These are phyloP conservation scores for Zaprionus kolodkinae DNA, from an alignment of 1,140 invertebrate genomes.

Conservation along the genomic window DNA sequence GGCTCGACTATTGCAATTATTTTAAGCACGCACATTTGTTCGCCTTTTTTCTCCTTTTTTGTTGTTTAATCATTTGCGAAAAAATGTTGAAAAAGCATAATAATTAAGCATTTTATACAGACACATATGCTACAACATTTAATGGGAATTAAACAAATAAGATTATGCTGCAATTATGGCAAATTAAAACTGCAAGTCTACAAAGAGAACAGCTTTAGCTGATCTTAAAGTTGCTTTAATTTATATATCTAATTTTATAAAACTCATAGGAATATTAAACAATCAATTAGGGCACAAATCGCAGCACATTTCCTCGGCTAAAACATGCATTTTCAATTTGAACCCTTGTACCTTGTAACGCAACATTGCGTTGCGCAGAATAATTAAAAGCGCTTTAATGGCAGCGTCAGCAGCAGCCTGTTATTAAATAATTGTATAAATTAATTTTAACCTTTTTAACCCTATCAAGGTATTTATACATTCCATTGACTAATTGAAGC, in stretches of 20 bases:
- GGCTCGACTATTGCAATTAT: slow-evolving; percentile 57
- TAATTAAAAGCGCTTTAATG: background rate
- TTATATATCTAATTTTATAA: background rate
- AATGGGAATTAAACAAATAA: background rate
- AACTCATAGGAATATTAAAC: background rate
- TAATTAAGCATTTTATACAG: background rate
- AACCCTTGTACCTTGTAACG: background rate
- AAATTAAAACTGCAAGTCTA: background rate
- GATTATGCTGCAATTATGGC: background rate
- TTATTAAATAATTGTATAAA: background rate
- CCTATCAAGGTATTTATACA: background rate
- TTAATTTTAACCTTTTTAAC: background rate
- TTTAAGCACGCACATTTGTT: slow-evolving; percentile 70
- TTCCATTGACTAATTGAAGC: slow-evolving; percentile 9
- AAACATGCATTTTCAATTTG: background rate
- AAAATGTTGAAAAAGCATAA: background rate
- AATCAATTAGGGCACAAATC: background rate
- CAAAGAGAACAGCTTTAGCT: too few species aligned
- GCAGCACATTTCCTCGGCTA: background rate
- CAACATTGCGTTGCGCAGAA: background rate
- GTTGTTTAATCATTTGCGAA: slow-evolving; percentile 5
- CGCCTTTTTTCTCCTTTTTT: slow-evolving; percentile 4
- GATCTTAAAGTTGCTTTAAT: too few species aligned
- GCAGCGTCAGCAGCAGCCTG: background rate
- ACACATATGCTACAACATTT: background rate